Evolutionary conservation across 2,113 vertebrate species (phyloP), one percentile per base, ranked within the genome.

Genomic region (Misgurnus anguillicaudatus): DNA sequence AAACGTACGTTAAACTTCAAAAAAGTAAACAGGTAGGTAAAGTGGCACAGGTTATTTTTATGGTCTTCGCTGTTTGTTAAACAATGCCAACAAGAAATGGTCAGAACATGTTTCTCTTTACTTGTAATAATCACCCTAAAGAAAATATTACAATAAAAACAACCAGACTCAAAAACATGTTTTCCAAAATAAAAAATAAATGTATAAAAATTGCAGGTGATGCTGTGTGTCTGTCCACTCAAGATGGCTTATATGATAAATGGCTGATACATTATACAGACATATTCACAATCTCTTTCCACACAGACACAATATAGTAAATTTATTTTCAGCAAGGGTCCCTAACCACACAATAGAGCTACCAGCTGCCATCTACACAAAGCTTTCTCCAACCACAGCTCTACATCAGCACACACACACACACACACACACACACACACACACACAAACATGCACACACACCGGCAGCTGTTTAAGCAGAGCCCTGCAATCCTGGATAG

Each of bases 391-490:
- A 86, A 67, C 42, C 48, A 57, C 67, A 63, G 41, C 47, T n/a
- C 67, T 47, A 42, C 68, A 85, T 89, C 85, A 87, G 80, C 83
- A 86, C 61, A 84, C 83, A 85, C 77, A 79, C 78, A 73, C 79
- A 68, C 79, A 75, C 53, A 63, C 39, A 14, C 31, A 73, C 3
- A 57, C n/a, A 55, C 24, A 57, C 39, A 11, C n/a, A 21, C 45
- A 16, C 0, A 45, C 31, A 42, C 9, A 17, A 47, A 39, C 74
- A 45, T 38, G 67, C 63, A 69, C 66, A 64, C 38, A 58, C 82
- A 78, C 72, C 5, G 21, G 85, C 91, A 91, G 89, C 90, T 92
- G 90, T 90, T 89, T 87, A 88, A 86, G 84, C 74, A 83, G 73
- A 72, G 77, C 39, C 31, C 57, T 67, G 36, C 63, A 86, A 80